A percentile compares a stretch with the other conserved stretches of the same genome.
Conservation (phyloP, 2,888 invertebrate genomes). For the Emesis russula region DNA sequence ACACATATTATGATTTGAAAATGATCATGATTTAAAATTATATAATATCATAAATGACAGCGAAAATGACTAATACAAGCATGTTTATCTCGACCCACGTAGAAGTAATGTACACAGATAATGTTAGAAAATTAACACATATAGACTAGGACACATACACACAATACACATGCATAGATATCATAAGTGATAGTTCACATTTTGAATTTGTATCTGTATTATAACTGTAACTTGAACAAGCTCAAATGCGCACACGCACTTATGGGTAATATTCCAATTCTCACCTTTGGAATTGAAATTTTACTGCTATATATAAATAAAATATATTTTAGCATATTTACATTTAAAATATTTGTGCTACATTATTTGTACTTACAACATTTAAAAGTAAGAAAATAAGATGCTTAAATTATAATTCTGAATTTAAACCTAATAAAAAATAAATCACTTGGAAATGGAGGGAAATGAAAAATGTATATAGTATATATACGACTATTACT, state of each 20-base stretch:
- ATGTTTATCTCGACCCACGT: constrained; percentile 83
- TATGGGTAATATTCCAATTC: not conserved
- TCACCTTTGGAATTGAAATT: not conserved
- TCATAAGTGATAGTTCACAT: not conserved
- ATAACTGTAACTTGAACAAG: not conserved
- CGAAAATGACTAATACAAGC: constrained; percentile 82
- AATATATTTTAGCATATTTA: not conserved
- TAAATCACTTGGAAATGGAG: constrained; percentile 4
- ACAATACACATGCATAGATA: constrained; percentile 48
- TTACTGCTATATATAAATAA: not conserved
- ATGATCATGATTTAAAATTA: constrained; percentile 31
- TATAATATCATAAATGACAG: not conserved
- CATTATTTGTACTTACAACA: constrained; percentile 6
- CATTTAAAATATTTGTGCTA: constrained; percentile 17
- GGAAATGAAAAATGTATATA: not conserved
- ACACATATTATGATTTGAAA: constrained; percentile 33
- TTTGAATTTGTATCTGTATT: not conserved
- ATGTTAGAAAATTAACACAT: constrained; percentile 73
- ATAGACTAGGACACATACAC: constrained; percentile 82
- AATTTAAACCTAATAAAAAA: not conserved
- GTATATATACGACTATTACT: not conserved
- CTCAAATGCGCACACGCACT: not conserved
- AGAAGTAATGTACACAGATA: constrained; percentile 71
- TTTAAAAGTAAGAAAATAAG: not conserved
- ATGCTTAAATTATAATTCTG: not conserved